These are phyloP conservation scores for Dynastes maya DNA, from an alignment of 2,888 invertebrate species.

Conservation along the genomic window DNA sequence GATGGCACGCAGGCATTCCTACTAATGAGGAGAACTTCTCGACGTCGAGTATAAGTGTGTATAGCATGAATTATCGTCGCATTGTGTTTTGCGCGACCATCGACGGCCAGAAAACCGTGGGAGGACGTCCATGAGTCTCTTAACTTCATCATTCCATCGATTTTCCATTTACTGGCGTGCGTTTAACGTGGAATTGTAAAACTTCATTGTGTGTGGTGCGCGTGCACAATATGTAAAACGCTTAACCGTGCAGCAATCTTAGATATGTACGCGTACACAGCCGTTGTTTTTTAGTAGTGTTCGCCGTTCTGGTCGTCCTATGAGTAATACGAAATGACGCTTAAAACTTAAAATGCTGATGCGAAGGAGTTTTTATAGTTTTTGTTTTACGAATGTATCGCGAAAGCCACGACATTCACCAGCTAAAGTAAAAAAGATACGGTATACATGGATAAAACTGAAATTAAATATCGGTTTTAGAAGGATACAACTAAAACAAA, in stretches of 20 bases:
- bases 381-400: too few species aligned
- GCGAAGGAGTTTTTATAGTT: too few species aligned
- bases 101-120: conserved; percentile 36
- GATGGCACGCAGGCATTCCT: conserved; percentile 54
- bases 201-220: conserved; percentile 27
- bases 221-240: conserved; percentile 33
- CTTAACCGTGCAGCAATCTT: conserved; percentile 3
- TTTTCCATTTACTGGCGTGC: conserved; percentile 37
- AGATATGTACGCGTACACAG: neutral
- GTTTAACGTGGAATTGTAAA: conserved; percentile 27
- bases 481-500: too few species aligned
- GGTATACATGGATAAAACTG: too few species aligned
- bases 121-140: conserved; percentile 33
- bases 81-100: conserved; percentile 44
- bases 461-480: too few species aligned
- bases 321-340: neutral
- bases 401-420: too few species aligned
- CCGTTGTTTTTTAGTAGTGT: neutral
- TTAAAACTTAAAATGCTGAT: neutral
- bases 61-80: conserved; percentile 43
- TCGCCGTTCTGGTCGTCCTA: neutral
- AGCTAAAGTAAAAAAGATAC: too few species aligned
- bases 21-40: conserved; percentile 53
- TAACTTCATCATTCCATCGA: conserved; percentile 22
- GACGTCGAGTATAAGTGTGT: conserved; percentile 52